Percentiles rank a stretch among this genome's conserved stretches.
These are phyloP conservation scores for Listronotus oregonensis DNA, from an alignment of 1,140 invertebrate genomes.

Conservation along the genomic window DNA sequence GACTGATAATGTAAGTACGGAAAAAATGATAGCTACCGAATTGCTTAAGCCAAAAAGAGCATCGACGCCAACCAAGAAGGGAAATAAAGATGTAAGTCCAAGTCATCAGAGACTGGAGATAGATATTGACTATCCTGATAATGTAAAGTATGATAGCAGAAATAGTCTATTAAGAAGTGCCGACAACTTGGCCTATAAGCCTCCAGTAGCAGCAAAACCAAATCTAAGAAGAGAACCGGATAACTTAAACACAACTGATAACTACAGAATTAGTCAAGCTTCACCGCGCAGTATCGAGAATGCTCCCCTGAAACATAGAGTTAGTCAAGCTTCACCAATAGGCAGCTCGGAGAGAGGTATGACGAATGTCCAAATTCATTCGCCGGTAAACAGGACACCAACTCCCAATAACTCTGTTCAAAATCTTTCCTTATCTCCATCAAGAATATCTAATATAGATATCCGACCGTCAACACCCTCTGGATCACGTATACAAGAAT, in stretches of 20 bases:
- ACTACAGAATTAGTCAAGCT: constrained; percentile 13
- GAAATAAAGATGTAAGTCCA: constrained; percentile 7
- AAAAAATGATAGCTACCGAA: constrained; percentile 54
- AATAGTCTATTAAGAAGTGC: constrained; percentile 7
- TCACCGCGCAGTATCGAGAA: constrained; percentile 23
- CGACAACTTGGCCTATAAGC: constrained; percentile 17
- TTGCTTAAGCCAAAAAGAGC: constrained; percentile 44
- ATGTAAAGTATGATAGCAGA: constrained; percentile 13
- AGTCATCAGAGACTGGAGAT: constrained; percentile 35
- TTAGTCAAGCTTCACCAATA: constrained; percentile 17
- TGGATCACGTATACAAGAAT: constrained; percentile 25
- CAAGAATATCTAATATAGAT: constrained; percentile 30
- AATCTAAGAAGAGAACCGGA: background rate
- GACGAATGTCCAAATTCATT: constrained; percentile 37
- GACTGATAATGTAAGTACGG: constrained; percentile 46
- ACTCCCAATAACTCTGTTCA: constrained; percentile 28
- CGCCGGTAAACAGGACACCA: constrained; percentile 26
- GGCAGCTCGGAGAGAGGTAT: constrained; percentile 17
- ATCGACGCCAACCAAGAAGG: constrained; percentile 36
- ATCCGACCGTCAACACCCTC: constrained; percentile 24
- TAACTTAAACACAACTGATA: background rate
- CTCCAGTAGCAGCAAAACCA: constrained; percentile 17
- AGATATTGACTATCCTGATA: constrained; percentile 39
- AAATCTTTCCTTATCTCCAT: constrained; percentile 29
- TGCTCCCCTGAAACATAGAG: constrained; percentile 1